A percentile compares a stretch with the other conserved stretches of the same genome.
phyloP scores from a whole-genome alignment of 2,113 vertebrate species.

The Malurus cyaneus region DNA sequence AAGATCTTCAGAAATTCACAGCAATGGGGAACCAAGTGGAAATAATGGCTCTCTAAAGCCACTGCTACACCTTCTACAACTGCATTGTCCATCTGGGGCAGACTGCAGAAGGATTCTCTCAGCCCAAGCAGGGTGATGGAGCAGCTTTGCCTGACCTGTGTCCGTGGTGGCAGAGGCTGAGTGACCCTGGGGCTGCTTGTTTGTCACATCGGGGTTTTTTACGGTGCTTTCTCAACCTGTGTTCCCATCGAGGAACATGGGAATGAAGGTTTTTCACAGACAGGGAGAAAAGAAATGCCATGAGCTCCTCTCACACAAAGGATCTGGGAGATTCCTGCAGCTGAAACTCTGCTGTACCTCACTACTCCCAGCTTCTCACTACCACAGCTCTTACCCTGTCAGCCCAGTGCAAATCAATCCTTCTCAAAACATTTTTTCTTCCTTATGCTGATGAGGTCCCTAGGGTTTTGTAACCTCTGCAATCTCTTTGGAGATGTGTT shows the following conservation, averaged over 20 bases:
- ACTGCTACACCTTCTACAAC: not conserved
- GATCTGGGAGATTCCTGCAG: not conserved
- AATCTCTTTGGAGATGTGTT: not conserved
- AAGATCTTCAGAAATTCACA: not conserved
- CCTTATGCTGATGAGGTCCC: not conserved
- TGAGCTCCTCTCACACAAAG: fast-evolving
- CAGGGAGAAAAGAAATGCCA: not conserved
- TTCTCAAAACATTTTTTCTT: not conserved
- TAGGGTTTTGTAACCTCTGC: not conserved
- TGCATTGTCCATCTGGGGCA: not conserved
- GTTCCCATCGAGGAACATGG: not conserved
- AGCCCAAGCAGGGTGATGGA: fast-evolving
- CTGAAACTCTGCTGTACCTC: not conserved
- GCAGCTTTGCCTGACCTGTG: not conserved
- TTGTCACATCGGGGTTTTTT: not conserved
- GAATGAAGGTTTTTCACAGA: not conserved
- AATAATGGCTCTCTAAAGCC: not conserved
- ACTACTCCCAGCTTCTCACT: not conserved
- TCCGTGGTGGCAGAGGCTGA: fast-evolving
- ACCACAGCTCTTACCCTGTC: not conserved
- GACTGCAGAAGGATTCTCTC: not conserved
- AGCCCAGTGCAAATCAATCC: not conserved
- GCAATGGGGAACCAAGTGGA: not conserved
- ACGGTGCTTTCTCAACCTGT: not conserved
- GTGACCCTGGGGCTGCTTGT: not conserved